These are phyloP conservation scores for Drosophila busckii DNA, from an alignment of 1,140 invertebrate species.

Conservation along the genomic window DNA sequence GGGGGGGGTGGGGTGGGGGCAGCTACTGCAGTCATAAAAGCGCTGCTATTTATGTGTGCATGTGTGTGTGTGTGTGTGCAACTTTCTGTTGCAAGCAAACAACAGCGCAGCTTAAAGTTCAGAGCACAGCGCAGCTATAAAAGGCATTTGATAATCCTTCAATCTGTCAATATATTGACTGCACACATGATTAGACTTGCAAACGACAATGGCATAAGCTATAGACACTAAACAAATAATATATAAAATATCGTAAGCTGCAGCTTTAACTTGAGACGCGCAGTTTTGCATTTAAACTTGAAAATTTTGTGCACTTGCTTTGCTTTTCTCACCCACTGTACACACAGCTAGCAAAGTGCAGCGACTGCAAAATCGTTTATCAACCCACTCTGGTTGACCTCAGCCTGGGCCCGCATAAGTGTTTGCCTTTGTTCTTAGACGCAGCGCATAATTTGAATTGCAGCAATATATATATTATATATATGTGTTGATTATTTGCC, in stretches of 20 bases:
- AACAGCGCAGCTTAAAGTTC: conserved; percentile 54
- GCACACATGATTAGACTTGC: conserved; percentile 35
- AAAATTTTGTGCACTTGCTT: too few relatives aligned
- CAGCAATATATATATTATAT: conserved; percentile 16
- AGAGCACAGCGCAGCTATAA: conserved; percentile 44
- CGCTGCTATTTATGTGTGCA: conserved; percentile 8
- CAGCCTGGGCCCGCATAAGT: conserved; percentile 23
- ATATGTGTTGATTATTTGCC: conserved; percentile 49
- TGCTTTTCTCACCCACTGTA: too few relatives aligned
- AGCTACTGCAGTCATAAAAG: too few relatives aligned
- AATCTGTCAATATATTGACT: conserved; percentile 66
- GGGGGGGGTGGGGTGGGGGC: too few relatives aligned
- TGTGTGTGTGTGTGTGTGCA: conserved; percentile 12
- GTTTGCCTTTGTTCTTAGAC: conserved; percentile 60
- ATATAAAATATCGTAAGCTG: too few relatives aligned
- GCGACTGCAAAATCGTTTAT: conserved; percentile 39
- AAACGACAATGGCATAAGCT: too few relatives aligned
- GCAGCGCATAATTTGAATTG: conserved; percentile 64
- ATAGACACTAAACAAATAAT: too few relatives aligned
- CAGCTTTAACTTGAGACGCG: too few relatives aligned
- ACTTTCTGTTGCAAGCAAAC: conserved; percentile 24
- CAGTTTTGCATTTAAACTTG: too few relatives aligned
- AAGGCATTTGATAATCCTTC: conserved; percentile 71
- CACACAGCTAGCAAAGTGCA: conserved; percentile 44
- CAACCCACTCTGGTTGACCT: conserved; percentile 20